A percentile compares a stretch with the other conserved stretches of the same genome.
Conservation (phyloP, 2,888 invertebrate genomes). For the Rhimphoctona megacephalus region DNA sequence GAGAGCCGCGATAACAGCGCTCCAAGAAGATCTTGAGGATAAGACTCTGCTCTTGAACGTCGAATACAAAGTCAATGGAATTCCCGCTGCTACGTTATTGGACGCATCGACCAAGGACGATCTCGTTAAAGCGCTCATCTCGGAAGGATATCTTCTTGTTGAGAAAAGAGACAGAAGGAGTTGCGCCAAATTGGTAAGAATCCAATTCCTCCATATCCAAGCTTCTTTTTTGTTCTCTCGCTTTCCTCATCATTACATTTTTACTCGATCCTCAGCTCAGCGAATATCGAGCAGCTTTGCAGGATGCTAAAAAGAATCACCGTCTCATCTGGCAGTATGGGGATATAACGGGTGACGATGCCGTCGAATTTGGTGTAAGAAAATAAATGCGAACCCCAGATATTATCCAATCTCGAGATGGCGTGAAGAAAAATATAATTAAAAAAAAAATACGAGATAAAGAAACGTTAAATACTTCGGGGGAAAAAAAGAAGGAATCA, state of each 20-base stretch:
- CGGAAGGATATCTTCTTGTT: slow-evolving; percentile 94
- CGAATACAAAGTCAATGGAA: slow-evolving; percentile 89
- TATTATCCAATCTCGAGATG: slow-evolving; percentile 9
- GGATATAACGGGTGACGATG: slow-evolving; percentile 98
- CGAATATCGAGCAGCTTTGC: slow-evolving; percentile 94
- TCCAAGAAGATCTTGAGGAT: slow-evolving; percentile 88
- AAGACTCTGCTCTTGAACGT: slow-evolving; percentile 93
- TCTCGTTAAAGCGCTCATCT: slow-evolving; percentile 91
- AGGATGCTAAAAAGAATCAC: slow-evolving; percentile 93
- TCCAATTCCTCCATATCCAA: not conserved
- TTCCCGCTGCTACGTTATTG: slow-evolving; percentile 87
- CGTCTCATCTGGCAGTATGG: slow-evolving; percentile 98
- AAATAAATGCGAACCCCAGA: slow-evolving; percentile 85
- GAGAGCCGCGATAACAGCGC: slow-evolving; percentile 89
- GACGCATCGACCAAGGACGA: slow-evolving; percentile 89
- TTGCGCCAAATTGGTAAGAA: slow-evolving; percentile 90
- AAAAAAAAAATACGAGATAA: slow-evolving; percentile 65
- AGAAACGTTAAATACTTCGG: slow-evolving; percentile 47
- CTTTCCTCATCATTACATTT: not conserved
- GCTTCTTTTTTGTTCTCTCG: not conserved
- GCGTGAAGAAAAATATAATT: slow-evolving; percentile 60
- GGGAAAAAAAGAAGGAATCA: slow-evolving; percentile 51
- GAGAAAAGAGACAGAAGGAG: slow-evolving; percentile 93
- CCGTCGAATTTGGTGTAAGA: slow-evolving; percentile 86
- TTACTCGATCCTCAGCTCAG: slow-evolving; percentile 85